Evolutionary conservation across 1,140 invertebrate genomes (phyloP), one percentile per base, ranked within the genome.

Genomic region (Trichonephila clavata): DNA sequence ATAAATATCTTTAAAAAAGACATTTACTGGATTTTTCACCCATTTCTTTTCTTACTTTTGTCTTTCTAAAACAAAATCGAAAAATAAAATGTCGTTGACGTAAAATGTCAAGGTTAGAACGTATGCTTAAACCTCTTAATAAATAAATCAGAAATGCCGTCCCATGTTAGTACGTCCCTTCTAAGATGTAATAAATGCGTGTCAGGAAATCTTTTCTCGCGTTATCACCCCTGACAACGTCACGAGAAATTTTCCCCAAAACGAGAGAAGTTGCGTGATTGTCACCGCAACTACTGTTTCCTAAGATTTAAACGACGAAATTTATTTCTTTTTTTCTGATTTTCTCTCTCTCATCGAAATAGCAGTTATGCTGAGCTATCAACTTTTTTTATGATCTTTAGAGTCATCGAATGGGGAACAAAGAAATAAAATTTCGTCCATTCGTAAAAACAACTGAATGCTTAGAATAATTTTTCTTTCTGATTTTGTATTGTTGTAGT

Each of bases 281-380:
- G 81, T 83, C 81, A 59, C 39, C 43, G 81, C 43, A n/a, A 59
- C 81, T 83, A 83, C 81, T 83, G 81, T 83, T 83, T 83, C 81
- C 39, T 59, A 83, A 59, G 50, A 77, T 77, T 77, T 77, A 77
- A 77, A 77, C 71, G 71, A 27, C 71, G 18, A 77, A 39, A 18
- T 77, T 77, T 32, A 20, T 39, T 77, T 77, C 32, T 77, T 77
- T 27, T n/a, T 18, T 63, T 50, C 50, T 50, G 21, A 63, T 63
- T 50, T 10, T 50, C 50, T 68, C n/a, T 68, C 7, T 18, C 14
- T 77, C 71, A 24, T 13, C 27, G 14, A 77, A 77, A 39, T 16
- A 32, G 13, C 32, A 14, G 27, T 77, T 32, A 77, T 13, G n/a
- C 3, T 6, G 71, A 32, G 71, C 14, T 18, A 32, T 5, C 2